Conservation (phyloP, 2,888 invertebrate genomes). For the Congeria kusceri region DNA sequence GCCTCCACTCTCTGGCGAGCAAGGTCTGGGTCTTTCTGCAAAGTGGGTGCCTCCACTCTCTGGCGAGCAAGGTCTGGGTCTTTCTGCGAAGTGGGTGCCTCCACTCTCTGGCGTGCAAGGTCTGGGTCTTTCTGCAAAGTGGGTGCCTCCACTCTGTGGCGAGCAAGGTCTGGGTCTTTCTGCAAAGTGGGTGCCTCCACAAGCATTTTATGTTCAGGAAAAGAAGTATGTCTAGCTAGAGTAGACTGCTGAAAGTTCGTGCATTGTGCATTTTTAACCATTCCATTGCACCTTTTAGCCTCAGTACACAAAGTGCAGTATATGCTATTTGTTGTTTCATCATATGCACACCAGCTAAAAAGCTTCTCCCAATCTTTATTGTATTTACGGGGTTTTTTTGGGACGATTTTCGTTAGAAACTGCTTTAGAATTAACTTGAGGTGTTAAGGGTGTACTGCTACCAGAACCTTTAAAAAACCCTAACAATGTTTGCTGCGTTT, state of each 20-base stretch:
- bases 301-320: background rate
- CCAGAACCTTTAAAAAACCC: too few species aligned
- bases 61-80: background rate
- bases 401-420: too few species aligned
- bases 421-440: too few species aligned
- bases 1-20: background rate
- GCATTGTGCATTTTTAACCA: constrained; percentile 7
- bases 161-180: background rate
- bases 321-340: background rate
- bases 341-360: background rate
- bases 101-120: background rate
- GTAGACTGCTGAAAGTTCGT: constrained; percentile 13
- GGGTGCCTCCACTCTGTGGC: background rate
- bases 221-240: background rate
- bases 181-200: background rate
- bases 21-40: background rate
- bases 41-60: background rate
- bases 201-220: too few species aligned
- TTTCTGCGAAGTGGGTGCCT: background rate
- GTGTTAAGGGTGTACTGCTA: too few species aligned
- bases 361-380: background rate
- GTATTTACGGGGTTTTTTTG: background rate
- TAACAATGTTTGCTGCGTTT: too few species aligned
- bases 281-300: constrained; percentile 2
- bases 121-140: background rate